Conservation (phyloP, 2,888 invertebrate species). For the Yponomeuta sedellus region DNA sequence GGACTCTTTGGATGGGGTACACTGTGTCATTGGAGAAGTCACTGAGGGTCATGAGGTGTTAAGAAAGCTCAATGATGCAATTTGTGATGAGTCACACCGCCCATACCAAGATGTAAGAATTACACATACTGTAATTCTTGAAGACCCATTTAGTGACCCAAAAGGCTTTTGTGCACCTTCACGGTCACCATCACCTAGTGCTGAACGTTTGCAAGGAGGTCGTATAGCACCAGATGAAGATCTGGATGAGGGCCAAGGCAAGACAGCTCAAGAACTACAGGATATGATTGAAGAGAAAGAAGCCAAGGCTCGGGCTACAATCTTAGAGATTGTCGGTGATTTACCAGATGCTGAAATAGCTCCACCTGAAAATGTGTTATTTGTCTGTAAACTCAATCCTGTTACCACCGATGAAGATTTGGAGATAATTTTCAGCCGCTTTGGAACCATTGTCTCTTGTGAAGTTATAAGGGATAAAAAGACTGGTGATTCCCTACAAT, state of each 20-base stretch:
- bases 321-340: conserved; percentile 98
- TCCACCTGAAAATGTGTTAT: conserved; percentile 98
- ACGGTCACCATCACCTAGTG: conserved; percentile 92
- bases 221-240: conserved; percentile 96
- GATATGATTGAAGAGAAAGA: conserved; percentile 94
- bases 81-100: conserved; percentile 91
- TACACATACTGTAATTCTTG: conserved; percentile 95
- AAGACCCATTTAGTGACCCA: conserved; percentile 97
- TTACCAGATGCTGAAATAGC: conserved; percentile 97
- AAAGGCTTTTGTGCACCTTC: conserved; percentile 84
- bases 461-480: conserved; percentile 97
- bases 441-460: conserved; percentile 94
- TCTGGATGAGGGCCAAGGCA: conserved; percentile 92
- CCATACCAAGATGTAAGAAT: conserved; percentile 98
- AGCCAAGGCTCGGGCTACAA: conserved; percentile 96
- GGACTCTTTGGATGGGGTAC: conserved; percentile 91
- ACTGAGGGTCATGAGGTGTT: conserved; percentile 93
- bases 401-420: conserved; percentile 98
- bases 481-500: conserved; percentile 96
- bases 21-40: conserved; percentile 97
- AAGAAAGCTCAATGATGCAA: conserved; percentile 92
- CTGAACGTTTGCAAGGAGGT: conserved; percentile 87
- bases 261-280: conserved; percentile 87
- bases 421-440: conserved; percentile 97
- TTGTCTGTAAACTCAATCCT: conserved; percentile 99